phyloP scores from a whole-genome alignment of 2,797 vertebrate genomes.

The Helicolenus hilgendorfi region DNA sequence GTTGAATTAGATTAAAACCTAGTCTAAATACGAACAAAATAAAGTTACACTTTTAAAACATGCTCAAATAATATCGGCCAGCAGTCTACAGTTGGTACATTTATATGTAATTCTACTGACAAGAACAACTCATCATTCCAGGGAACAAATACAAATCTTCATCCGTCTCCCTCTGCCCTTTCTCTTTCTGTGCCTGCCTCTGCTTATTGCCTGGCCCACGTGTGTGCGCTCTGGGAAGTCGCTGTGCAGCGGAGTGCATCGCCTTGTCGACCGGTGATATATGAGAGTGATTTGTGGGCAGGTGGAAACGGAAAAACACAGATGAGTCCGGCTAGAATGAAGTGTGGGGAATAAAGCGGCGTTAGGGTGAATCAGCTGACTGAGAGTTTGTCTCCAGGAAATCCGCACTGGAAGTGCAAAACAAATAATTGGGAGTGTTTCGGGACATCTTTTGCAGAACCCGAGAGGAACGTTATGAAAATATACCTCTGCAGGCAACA shows the following conservation, averaged over 20 bases:
- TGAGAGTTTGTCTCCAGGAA: constrained; percentile 15
- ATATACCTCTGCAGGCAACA: neutral
- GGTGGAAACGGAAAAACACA: constrained; percentile 60
- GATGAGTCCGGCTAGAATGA: constrained; percentile 47
- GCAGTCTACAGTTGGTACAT: neutral
- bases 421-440: constrained; percentile 4
- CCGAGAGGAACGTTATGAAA: neutral
- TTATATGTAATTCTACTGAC: constrained; percentile 16
- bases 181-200: constrained; percentile 11
- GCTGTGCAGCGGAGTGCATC: constrained; percentile 62
- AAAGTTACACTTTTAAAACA: neutral
- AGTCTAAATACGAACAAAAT: neutral
- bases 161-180: constrained; percentile 12
- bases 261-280: constrained; percentile 75
- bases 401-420: neutral
- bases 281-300: constrained; percentile 78
- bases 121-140: constrained; percentile 27
- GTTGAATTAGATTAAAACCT: neutral
- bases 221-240: constrained; percentile 47
- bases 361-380: constrained; percentile 26
- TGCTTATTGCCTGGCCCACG: constrained; percentile 42
- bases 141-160: constrained; percentile 7
- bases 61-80: neutral
- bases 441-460: constrained; percentile 18
- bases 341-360: constrained; percentile 53